Evolutionary conservation across 2,113 vertebrate species (phyloP), one percentile per base, ranked within the genome.

Genomic region (Suncus etruscus): DNA sequence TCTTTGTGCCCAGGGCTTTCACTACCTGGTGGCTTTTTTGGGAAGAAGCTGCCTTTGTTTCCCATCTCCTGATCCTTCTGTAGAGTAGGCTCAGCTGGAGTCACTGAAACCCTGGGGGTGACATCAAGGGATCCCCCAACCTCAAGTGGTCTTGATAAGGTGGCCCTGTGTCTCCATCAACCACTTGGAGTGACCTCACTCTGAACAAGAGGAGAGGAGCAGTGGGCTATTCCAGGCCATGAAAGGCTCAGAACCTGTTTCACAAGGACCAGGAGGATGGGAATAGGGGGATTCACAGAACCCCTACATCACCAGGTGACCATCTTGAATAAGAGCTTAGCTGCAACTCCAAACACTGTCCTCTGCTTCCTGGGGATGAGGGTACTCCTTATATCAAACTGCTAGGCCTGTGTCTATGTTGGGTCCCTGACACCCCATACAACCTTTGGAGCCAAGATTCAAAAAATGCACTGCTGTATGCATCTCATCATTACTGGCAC

Each of bases 391-490:
- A 68, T 2, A 29, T 7, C 22, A 15, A 22, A 4, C 15, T 63
- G 51, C 51, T 22, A 75, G 58, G 32, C 45, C 12, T 48, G 24
- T 4, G 0, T 27, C 63, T 3, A 0, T 20, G 48, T 70, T 63
- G 54, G 75, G 58, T 32, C 25, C 4, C 11, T 1, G 22, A 79
- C 3, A 69, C 12, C 20, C 22, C 50, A 22, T 1, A 24, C 29
- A 0, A 2, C 25, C 31, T 51, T 10, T 74, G 78, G 12, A 87
- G 54, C 32, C 51, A 16, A n/a, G 32, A 18, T 58, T 27, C 22
- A 8, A 73, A n/a, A 18, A 22, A 14, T 0, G 0, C 6, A 6
- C 31, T 8, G 50, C 22, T 3, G 31, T 16, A 45, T 4, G 0
- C 14, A 15, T 18, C 27, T 45, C 15, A 32, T 68, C 29, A 66